Base-by-base conservation (phyloP, 2,797 vertebrate genomes). In the Sebastes jordani region DNA sequence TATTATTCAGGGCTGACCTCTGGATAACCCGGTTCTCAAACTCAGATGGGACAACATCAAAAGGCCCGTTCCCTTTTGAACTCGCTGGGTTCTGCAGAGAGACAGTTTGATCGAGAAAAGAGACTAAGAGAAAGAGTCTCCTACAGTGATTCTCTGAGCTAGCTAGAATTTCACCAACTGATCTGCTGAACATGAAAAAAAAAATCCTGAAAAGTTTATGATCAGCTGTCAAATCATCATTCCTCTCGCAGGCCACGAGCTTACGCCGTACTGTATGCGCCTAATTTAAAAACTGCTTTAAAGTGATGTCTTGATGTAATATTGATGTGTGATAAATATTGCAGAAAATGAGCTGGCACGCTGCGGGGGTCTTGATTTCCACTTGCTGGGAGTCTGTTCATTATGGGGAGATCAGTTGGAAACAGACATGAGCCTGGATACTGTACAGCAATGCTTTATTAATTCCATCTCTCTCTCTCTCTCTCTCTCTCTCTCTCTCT, bases 1-100 rank as follows among this genome's bases (percentile, higher is more conserved):
- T 93, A 92, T 93, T 93, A 95, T 95, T 92, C 92, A 89, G 79
- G 32, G 59, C 90, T 90, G 91, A 95, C 93, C 94, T 90, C 88
- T 89, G 83, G 34, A 93, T 95, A 93, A 94, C 93, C 93, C 92
- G 74, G 88, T 87, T 93, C 90, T 90, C 88, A 6, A 71, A 85
- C 92, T 92, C 91, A 89, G 91, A 93, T 92, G 93, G 90, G 89
- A 94, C 75, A 8, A 95, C 93, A 92, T 95, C 93, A 95, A 95
- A 95, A 87, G 91, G 81, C 89, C 79, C 3, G 27, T 80, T 95
- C 88, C 90, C 90, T 93, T 95, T 95, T 94, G 94, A 95, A 94
- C 93, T 93, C 74, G 1, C 87, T 86, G 87, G 85, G 77, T 89
- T 93, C 89, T 89, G 64, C 77, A 84, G 86, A 91, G 86, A 90